Evolutionary conservation across 2,113 vertebrate species (phyloP).

Genomic region (Cyanoramphus novaezelandiae): DNA sequence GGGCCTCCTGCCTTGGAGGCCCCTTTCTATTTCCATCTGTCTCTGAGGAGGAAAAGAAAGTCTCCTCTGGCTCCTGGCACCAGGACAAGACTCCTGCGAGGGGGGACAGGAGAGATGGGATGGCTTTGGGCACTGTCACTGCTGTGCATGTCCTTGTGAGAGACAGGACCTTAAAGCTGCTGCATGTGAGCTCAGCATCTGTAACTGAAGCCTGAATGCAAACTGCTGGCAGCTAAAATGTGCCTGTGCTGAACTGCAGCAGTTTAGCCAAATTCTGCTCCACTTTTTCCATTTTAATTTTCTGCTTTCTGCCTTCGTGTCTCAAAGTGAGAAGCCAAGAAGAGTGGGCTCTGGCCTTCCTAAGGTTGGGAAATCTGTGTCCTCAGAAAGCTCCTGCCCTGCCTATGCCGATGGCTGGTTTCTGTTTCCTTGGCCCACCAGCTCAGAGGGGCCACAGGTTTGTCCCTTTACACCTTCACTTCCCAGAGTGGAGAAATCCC

Average conservation of each 20-base stretch:
- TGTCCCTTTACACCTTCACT: background rate
- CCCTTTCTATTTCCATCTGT: background rate
- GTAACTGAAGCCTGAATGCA: fast-evolving
- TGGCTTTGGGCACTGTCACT: background rate
- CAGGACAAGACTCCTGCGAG: background rate
- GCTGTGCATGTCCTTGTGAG: background rate
- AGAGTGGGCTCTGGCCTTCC: background rate
- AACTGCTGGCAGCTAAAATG: fast-evolving
- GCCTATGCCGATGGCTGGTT: background rate
- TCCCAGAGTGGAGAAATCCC: background rate
- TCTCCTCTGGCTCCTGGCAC: background rate
- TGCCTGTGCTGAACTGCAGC: background rate
- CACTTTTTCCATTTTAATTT: fast-evolving
- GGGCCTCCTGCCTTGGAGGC: background rate
- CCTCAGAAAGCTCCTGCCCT: background rate
- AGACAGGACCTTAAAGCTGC: background rate
- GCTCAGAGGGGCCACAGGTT: fast-evolving
- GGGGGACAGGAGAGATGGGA: background rate
- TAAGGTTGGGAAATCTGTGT: fast-evolving
- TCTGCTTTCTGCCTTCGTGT: background rate
- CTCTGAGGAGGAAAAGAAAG: background rate
- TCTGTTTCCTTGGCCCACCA: background rate
- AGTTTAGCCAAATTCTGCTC: background rate
- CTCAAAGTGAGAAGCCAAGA: background rate
- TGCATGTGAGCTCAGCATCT: background rate